Conservation (phyloP, 2,888 invertebrate species). For the Iphiclides podalirius region DNA sequence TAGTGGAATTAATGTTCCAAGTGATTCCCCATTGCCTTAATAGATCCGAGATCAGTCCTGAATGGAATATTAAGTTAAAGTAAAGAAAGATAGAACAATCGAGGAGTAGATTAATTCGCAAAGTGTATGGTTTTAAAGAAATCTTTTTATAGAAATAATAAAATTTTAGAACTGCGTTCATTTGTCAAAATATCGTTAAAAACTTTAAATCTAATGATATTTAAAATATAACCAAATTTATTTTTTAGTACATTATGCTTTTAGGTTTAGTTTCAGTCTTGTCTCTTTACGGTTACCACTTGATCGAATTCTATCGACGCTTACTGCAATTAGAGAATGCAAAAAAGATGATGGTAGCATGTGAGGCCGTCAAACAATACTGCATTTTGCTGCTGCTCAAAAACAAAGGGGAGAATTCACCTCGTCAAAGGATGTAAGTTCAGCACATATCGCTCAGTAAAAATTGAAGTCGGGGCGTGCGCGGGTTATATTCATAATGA, state of each 20-base stretch:
- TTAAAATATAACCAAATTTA: too few species aligned
- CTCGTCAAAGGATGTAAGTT: slow-evolving; percentile 2
- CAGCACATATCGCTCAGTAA: slow-evolving; percentile 4
- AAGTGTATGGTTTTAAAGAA: background rate
- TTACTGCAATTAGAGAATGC: background rate
- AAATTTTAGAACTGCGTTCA: too few species aligned
- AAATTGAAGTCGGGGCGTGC: background rate
- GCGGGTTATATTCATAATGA: slow-evolving; percentile 3
- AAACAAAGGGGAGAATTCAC: background rate
- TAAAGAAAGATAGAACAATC: background rate
- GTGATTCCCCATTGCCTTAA: slow-evolving; percentile 1
- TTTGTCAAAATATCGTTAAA: too few species aligned
- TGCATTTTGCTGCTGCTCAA: background rate
- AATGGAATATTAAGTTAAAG: background rate
- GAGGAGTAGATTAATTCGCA: background rate
- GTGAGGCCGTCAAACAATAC: background rate
- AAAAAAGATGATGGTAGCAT: background rate
- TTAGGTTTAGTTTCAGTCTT: too few species aligned
- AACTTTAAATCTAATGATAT: too few species aligned
- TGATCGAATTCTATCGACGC: background rate
- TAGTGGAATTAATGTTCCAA: slow-evolving; percentile 7
- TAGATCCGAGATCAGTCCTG: slow-evolving; percentile 1
- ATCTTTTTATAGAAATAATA: too few species aligned
- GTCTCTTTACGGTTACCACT: background rate
- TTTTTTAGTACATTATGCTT: too few species aligned